These are phyloP conservation scores for Felis catus DNA, from an alignment of 2,113 vertebrate genomes.

Conservation along the genomic window F.catus_Fca126_mat1.0 CM031418.1:100192501-100193000, in stretches of 20 bases:
- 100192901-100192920: neutral
- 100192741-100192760: neutral
- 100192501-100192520: neutral
- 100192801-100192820: neutral
- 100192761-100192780: neutral
- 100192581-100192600: no score
- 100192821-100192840: neutral
- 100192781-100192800: fast-evolving
- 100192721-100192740: neutral
- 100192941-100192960: neutral
- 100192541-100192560: no score
- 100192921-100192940: neutral
- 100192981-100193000: neutral
- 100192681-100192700: no score
- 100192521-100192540: neutral
- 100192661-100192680: no score
- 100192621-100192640: no score
- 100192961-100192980: neutral
- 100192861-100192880: neutral
- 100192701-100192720: no score
- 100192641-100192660: no score
- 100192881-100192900: neutral
- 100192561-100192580: no score
- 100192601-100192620: no score
- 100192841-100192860: no score